Evolutionary conservation across 2,888 invertebrate genomes (phyloP), one percentile per base, ranked within the genome.

Genomic region (Resseliella maxima): DNA sequence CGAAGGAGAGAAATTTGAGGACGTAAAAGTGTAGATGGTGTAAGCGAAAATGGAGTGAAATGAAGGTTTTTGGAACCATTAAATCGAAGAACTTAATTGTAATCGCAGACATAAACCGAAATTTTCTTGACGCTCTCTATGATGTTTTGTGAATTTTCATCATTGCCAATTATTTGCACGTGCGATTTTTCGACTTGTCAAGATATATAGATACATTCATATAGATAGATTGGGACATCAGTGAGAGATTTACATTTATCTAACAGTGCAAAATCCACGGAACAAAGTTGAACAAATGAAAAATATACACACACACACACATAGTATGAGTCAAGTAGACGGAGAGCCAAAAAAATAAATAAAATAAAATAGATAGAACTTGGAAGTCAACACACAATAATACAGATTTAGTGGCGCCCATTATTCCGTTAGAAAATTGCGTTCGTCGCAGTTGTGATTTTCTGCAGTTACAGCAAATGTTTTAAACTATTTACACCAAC

Each of bases 141-240:
- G 0, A 31, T 35, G n/a, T 72, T 31, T 35, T 35, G 5, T 24
- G 31, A 72, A 35, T 72, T 31, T 72, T 72, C 31, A n/a, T 35
- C 72, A 72, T 72, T 72, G 72, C 35, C 72, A 72, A 72, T 72
- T 72, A 72, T 72, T 72, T 35, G 72, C 72, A 72, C 72, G 72
- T 31, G 72, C 35, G 72, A 72, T 31, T 72, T 35, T 72, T 72
- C 31, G 31, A 15, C 72, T 72, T 35, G 31, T 72, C 72, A 27
- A 72, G 35, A 72, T 59, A 59, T 41, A 41, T 50, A 18, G n/a
- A n/a, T n/a, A n/a, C n/a, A n/a, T n/a, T n/a, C n/a, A n/a, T 50
- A 50, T 21, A 50, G 5, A 12, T 50, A 50, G 3, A 35, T 72
- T 27, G 1, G 31, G 72, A 31, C 35, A 35, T 72, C 72, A 72